Base-by-base conservation (phyloP, 1,140 invertebrate genomes). In the Colletes latitarsis region DNA sequence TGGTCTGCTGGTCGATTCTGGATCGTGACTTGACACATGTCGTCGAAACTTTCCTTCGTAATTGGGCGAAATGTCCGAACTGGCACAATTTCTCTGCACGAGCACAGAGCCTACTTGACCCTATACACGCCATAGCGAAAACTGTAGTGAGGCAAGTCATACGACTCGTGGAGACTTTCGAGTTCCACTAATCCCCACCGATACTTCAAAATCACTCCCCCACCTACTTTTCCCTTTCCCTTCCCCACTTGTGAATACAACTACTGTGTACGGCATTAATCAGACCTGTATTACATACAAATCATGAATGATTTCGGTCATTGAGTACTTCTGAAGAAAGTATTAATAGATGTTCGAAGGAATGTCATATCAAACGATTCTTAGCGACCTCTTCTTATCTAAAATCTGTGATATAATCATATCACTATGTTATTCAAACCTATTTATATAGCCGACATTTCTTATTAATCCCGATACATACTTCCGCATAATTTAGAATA, bases 41-140 rank as follows among this genome's bases (percentile, higher is more conserved):
- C 64, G 89, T 94, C 90, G 94, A 92, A 94, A 94, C 94, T 94
- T 95, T 95, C 91, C 93, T 95, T 91, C 94, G 93, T 91, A 95
- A 88, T 88, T 93, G 91, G 84, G 90, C 93, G 93, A 94, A 94
- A 93, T 95, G 94, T 94, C 95, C 94, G 88, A 95, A 95, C 94
- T 96, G 95, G 95, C 95, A 96, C 95, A 96, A 94, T 95, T 96
- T 96, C 94, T 96, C 95, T 93, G 95, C 95, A 94, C 95, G 95
- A 94, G 95, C 95, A 96, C 95, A 96, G 93, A 96, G 94, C 94
- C 95, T 95, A 95, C 95, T 95, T 93, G 95, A 95, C 94, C 95
- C 95, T 95, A 96, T 94, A 95, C 95, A 96, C 95, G 95, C 95
- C 95, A 96, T 96, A 94, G 95, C 94, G 94, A 94, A 94, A 94